These are phyloP conservation scores for Lydus trimaculatus DNA, from an alignment of 2,888 invertebrate genomes.

Conservation along the genomic window DNA sequence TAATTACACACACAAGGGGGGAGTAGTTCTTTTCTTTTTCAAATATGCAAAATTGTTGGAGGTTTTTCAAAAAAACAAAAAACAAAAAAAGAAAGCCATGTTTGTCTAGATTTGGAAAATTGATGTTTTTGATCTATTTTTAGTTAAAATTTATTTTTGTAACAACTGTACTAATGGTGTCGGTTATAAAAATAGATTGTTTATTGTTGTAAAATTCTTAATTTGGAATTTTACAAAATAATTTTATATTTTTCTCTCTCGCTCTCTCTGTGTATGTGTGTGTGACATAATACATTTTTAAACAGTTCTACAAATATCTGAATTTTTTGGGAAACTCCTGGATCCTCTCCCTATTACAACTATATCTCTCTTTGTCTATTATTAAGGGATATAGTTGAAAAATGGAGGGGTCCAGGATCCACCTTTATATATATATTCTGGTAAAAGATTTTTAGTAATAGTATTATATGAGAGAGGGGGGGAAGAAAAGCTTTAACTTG, in stretches of 20 bases:
- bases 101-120: neutral
- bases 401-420: conserved; percentile 17
- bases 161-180: too few relatives aligned
- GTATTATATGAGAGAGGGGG: conserved; percentile 30
- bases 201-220: conserved; percentile 22
- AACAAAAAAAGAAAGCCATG: neutral
- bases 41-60: neutral
- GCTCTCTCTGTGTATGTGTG: neutral
- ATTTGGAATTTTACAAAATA: conserved; percentile 9
- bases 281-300: conserved; percentile 47
- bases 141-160: too few relatives aligned
- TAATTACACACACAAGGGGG: neutral
- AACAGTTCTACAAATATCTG: conserved; percentile 47
- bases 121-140: neutral
- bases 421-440: neutral
- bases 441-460: conserved; percentile 2
- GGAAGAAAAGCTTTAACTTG: conserved; percentile 45
- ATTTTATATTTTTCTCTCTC: too few relatives aligned
- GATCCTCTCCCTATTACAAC: neutral
- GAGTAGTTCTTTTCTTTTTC: neutral
- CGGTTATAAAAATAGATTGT: neutral
- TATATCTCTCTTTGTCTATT: neutral
- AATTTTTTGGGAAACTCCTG: conserved; percentile 21
- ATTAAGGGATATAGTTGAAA: neutral
- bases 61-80: neutral